Evolutionary conservation across 2,113 vertebrate species (phyloP), one percentile per base, ranked within the genome.

Genomic region (Cheirogaleus medius): DNA sequence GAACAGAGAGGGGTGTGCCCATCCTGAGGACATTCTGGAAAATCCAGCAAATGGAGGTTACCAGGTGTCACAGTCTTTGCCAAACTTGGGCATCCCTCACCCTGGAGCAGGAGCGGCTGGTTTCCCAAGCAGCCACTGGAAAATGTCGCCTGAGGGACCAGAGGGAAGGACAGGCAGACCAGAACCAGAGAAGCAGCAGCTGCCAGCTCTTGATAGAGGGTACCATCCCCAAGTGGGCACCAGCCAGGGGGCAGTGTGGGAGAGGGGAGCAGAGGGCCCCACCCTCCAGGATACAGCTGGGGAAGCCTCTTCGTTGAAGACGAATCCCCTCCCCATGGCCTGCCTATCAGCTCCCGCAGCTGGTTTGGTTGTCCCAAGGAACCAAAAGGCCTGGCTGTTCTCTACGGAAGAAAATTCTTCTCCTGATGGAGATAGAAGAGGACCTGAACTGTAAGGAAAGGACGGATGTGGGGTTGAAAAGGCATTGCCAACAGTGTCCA

Each of bases 91-190:
- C 52, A 69, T 83, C 37, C 68, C 74, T 93, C 12, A 34, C 56
- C 68, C 10, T 32, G 8, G 14, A 54, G 68, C 82, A 68, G 84
- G 66, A 92, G 56, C 1, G 4, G 14, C 88, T 89, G 77, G 76
- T 87, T 83, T 89, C 80, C 56, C 52, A 42, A 92, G 58, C 90
- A 78, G 87, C 76, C 94, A 56, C 73, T 68, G 86, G 82, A 90
- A 97, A 96, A 94, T 90, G 82, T 42, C 90, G n/a, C 93, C 86
- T 37, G 3, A 20, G 81, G 56, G 89, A 89, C 37, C 68, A 76
- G 71, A 90, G 87, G n/a, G 27, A 73, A 94, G 74, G 81, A 73
- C 87, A n/a, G 0, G 21, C 27, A 83, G 66, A 86, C 58, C 20
- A 76, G 71, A 95, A 71, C 92, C 83, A 87, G 66, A 80, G 91